Percentiles rank a stretch among this genome's conserved stretches.
Conservation (phyloP, 2,888 invertebrate species). For the Acleris emargana region DNA sequence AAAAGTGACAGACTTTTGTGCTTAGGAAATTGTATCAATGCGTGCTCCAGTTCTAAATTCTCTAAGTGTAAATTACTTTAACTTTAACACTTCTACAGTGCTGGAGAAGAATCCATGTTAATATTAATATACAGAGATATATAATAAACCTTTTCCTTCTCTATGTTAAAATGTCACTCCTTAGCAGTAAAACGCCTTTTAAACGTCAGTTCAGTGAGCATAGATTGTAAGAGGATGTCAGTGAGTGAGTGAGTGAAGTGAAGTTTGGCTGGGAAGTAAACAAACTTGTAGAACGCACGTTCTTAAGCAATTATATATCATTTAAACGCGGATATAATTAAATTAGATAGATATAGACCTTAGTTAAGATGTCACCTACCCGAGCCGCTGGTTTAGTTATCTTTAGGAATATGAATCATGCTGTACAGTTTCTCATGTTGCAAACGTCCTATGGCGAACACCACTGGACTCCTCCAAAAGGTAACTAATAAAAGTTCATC, state of each 20-base stretch:
- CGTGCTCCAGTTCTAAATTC: no score
- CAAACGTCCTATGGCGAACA: slow-evolving; percentile 93
- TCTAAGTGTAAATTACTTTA: no score
- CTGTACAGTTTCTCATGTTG: slow-evolving; percentile 90
- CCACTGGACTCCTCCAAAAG: slow-evolving; percentile 98
- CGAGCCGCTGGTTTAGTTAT: slow-evolving; percentile 94
- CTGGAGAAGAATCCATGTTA: no score
- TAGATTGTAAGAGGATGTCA: neutral
- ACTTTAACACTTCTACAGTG: no score
- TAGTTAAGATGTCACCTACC: slow-evolving; percentile 60
- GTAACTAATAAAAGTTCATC: slow-evolving; percentile 60
- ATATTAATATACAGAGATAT: no score
- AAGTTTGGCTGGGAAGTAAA: neutral
- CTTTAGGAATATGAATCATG: slow-evolving; percentile 86
- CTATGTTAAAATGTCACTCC: neutral
- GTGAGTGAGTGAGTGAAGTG: no score
- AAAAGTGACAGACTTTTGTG: no score
- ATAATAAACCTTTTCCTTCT: no score
- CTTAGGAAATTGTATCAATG: no score
- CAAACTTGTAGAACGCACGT: neutral
- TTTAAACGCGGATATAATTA: neutral
- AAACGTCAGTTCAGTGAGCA: slow-evolving; percentile 19
- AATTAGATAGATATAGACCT: neutral
- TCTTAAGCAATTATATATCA: no score
- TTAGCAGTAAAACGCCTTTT: slow-evolving; percentile 4